These are phyloP conservation scores for Parapsyche elsis DNA, from an alignment of 1,140 invertebrate species.

Conservation along the genomic window DNA sequence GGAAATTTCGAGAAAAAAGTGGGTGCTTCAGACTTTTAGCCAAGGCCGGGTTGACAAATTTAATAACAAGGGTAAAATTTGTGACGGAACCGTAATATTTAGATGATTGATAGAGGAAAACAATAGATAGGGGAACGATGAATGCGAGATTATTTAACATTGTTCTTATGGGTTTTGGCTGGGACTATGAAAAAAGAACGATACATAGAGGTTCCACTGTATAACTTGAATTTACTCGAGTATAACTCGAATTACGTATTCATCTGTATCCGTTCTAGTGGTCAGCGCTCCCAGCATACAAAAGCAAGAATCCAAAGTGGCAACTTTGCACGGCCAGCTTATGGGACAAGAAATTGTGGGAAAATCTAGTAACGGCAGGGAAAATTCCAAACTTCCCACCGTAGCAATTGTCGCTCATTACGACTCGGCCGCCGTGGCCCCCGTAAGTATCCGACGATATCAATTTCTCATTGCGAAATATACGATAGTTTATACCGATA, in stretches of 20 bases:
- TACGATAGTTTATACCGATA: neutral
- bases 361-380: slow-evolving; percentile 62
- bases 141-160: no score
- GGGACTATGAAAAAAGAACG: no score
- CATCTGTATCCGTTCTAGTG: slow-evolving; percentile 57
- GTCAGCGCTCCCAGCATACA: slow-evolving; percentile 75
- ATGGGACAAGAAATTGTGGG: slow-evolving; percentile 81
- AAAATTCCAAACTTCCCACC: slow-evolving; percentile 73
- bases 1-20: no score
- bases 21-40: no score
- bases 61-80: no score
- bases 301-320: slow-evolving; percentile 83
- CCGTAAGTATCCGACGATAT: slow-evolving; percentile 71
- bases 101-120: no score
- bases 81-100: no score
- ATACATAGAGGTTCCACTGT: no score
- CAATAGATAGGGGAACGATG: no score
- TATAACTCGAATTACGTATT: neutral
- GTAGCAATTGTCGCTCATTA: slow-evolving; percentile 93
- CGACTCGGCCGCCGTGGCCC: slow-evolving; percentile 88
- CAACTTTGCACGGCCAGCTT: slow-evolving; percentile 88
- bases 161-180: no score
- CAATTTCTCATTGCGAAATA: neutral
- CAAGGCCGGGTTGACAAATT: no score
- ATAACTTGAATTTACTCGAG: neutral